These are phyloP conservation scores for Chelonia mydas DNA, from an alignment of 2,797 vertebrate species.

Conservation along the genomic window DNA sequence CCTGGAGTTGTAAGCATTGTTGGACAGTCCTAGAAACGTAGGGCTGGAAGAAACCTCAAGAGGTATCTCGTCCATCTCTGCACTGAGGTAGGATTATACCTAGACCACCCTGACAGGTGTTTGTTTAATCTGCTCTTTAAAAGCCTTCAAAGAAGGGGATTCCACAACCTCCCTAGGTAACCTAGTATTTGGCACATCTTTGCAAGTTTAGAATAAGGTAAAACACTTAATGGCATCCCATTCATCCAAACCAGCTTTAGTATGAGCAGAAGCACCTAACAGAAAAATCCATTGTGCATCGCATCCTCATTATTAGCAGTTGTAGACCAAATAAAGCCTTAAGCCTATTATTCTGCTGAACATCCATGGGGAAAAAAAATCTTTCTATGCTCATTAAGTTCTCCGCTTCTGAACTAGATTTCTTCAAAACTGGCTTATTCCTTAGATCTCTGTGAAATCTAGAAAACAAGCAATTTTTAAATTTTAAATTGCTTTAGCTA, in stretches of 20 bases:
- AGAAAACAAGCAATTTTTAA: neutral
- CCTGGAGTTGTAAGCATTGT: fast-evolving
- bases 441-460: neutral
- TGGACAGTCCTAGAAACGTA: neutral
- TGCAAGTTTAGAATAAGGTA: neutral
- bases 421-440: neutral
- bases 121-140: neutral
- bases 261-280: neutral
- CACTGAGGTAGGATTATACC: neutral
- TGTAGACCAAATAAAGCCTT: neutral
- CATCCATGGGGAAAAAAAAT: neutral
- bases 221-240: neutral
- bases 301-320: neutral
- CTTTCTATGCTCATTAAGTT: neutral
- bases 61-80: neutral
- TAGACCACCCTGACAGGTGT: neutral
- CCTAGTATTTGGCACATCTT: neutral
- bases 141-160: neutral
- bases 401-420: neutral
- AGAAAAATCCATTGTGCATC: neutral
- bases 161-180: neutral
- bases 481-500: neutral
- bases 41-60: neutral
- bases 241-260: neutral
- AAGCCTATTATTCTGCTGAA: neutral